Percentiles rank a stretch among this genome's conserved stretches.
phyloP scores from a whole-genome alignment of 2,113 vertebrate genomes.

The Laterallus jamaicensis region DNA sequence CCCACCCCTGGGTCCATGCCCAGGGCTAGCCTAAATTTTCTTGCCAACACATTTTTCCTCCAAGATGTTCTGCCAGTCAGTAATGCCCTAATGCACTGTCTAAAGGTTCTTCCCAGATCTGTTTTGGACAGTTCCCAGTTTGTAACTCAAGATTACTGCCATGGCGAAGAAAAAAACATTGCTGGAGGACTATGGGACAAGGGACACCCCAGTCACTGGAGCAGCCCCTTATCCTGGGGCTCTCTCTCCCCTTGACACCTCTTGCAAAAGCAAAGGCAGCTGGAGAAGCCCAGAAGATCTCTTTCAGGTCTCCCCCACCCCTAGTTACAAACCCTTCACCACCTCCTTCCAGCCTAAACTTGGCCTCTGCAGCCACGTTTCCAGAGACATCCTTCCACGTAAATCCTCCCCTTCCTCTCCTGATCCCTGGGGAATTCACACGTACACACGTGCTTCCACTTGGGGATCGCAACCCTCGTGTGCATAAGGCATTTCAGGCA shows the following conservation, averaged over 20 bases:
- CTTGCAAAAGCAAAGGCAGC: background rate
- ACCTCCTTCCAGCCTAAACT: background rate
- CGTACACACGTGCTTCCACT: background rate
- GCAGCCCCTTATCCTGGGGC: background rate
- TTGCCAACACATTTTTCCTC: conserved; percentile 19
- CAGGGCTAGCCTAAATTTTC: conserved; percentile 18
- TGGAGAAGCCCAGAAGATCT: background rate
- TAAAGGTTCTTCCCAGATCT: conserved; percentile 33
- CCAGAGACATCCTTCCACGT: conserved; percentile 40
- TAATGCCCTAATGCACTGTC: background rate
- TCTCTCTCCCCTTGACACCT: background rate
- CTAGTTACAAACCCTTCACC: background rate
- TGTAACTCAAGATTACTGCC: conserved; percentile 5
- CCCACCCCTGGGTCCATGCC: background rate
- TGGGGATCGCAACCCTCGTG: background rate
- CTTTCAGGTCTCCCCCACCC: background rate
- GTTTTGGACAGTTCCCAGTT: conserved; percentile 6
- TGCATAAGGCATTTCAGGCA: background rate
- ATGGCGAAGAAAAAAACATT: background rate
- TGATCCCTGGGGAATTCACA: conserved; percentile 55
- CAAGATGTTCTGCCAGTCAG: conserved; percentile 25
- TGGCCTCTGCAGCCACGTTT: background rate
- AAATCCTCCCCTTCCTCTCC: conserved; percentile 50
- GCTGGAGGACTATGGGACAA: background rate
- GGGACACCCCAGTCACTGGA: background rate